phyloP scores from a whole-genome alignment of 2,113 vertebrate species.

The Meriones unguiculatus region DNA sequence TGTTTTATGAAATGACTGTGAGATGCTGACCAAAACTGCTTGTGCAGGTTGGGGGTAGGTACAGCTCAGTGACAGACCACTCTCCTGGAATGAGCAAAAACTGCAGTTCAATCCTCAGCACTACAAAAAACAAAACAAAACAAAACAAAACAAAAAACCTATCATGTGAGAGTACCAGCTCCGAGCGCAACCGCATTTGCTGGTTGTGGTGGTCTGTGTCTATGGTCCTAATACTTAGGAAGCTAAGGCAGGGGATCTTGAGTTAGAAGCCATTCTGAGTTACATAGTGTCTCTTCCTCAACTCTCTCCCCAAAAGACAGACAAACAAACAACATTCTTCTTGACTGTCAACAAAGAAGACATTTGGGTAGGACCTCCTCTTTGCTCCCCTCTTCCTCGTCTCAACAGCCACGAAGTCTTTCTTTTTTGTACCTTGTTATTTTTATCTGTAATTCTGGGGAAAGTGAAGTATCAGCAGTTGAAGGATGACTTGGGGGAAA shows the following conservation, averaged over 20 bases:
- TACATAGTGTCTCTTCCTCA: neutral
- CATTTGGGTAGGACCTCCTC: neutral
- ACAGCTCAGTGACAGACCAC: neutral
- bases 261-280: neutral
- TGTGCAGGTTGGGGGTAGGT: neutral
- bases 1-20: slow-evolving; percentile 18
- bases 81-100: neutral
- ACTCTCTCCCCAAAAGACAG: neutral
- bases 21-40: neutral
- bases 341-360: neutral
- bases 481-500: slow-evolving; percentile 69
- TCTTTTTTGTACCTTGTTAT: slow-evolving; percentile 60
- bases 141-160: neutral
- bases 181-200: neutral
- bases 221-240: neutral
- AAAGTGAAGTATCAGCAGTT: slow-evolving; percentile 67
- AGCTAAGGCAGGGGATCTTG: neutral
- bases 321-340: neutral
- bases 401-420: neutral
- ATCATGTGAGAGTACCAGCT: neutral
- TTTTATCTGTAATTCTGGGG: slow-evolving; percentile 71
- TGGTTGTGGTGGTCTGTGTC: neutral
- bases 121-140: neutral
- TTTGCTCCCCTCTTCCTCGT: neutral
- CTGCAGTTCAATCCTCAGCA: neutral